Evolutionary conservation across 2,797 vertebrate species (phyloP), one percentile per base, ranked within the genome.

Genomic region (Epinephelus awoara): DNA sequence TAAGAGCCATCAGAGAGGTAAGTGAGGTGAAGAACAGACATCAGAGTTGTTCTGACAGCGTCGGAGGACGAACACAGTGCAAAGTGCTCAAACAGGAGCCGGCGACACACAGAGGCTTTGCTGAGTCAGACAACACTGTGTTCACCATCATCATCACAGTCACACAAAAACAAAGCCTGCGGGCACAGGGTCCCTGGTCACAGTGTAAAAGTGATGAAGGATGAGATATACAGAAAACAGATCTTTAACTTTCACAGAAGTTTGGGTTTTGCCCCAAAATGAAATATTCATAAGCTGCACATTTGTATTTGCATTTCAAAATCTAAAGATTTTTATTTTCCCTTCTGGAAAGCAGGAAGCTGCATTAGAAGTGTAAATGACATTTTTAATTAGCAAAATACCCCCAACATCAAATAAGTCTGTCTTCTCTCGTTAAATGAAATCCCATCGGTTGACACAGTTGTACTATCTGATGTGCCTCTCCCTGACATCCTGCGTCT

Each of bases 401-500:
- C 40, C 44, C 62, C 10, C 46, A 25, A 50, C 67, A 42, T 73
- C 61, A 76, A 75, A 68, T 46, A 21, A 51, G 38, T 3, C n/a
- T 6, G 57, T 63, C 44, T 23, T 49, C 55, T 75, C 58, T 55
- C 1, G 3, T 8, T 62, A 49, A 63, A 67, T 57, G 52, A 65
- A 75, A 67, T 80, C 72, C 64, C 82, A 55, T 54, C 5, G 11
- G 71, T 77, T 77, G 52, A 62, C 40, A 72, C 23, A 56, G 70
- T 13, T 14, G 40, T 63, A 49, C 56, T 67, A 82, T 87, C 78
- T 66, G 82, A 84, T 80, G 54, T 4, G 78, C 72, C 71, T 72
- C 65, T 21, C 67, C 85, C 78, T 7, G 38, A 85, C 84, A 79
- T 88, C 85, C 80, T 69, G 59, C 23, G 10, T 65, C 84, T 9